Evolutionary conservation across 1,140 invertebrate genomes (phyloP).

Genomic region (Pachypsylla venusta): DNA sequence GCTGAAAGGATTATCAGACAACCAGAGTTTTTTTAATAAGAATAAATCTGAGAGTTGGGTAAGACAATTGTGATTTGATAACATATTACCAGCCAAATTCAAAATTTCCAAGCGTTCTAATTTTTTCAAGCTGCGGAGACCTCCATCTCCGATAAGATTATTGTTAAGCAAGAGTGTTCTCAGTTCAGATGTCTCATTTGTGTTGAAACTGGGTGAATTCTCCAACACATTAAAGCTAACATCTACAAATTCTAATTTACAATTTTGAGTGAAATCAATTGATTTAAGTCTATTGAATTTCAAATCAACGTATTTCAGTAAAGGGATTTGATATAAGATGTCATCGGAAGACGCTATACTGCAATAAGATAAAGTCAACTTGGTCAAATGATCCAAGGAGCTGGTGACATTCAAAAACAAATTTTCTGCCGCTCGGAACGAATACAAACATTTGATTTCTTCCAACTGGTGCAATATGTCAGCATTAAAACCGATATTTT

Average conservation of each 20-base stretch:
- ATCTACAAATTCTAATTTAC: background rate
- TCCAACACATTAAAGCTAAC: background rate
- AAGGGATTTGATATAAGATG: background rate
- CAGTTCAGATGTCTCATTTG: background rate
- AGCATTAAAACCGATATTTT: background rate
- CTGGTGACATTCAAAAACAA: background rate
- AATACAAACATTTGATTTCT: background rate
- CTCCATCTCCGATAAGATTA: slow-evolving; percentile 8
- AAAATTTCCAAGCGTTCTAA: slow-evolving; percentile 39
- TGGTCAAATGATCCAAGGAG: background rate
- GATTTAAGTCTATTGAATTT: background rate
- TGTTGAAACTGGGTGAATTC: background rate
- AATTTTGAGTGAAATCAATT: background rate
- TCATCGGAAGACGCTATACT: background rate
- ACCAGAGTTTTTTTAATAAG: slow-evolving; percentile 36
- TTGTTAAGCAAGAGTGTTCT: background rate
- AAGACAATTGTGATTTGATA: slow-evolving; percentile 40
- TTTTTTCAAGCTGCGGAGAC: slow-evolving; percentile 14
- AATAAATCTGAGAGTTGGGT: slow-evolving; percentile 38
- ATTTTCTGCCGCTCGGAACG: background rate
- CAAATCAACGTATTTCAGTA: background rate
- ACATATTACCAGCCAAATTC: slow-evolving; percentile 44
- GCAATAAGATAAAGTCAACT: background rate
- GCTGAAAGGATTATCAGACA: slow-evolving; percentile 43
- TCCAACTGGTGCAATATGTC: background rate